Evolutionary conservation across 1,140 invertebrate species (phyloP).

Genomic region (Charaxes varanes): DNA sequence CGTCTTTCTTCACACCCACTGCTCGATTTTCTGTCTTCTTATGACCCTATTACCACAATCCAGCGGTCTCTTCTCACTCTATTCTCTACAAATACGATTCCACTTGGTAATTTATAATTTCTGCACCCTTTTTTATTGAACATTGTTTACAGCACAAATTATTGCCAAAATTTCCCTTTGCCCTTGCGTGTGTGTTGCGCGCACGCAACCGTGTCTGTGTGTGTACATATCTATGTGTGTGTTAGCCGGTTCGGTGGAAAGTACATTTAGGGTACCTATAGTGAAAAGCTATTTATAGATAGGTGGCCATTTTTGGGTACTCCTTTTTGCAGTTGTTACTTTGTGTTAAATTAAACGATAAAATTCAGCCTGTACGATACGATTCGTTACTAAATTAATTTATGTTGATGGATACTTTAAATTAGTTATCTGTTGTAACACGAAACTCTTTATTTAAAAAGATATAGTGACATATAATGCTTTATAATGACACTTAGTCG

Average conservation of each 20-base stretch:
- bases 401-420: too few relatives aligned
- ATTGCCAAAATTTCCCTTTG: conserved; percentile 64
- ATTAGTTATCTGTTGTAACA: too few relatives aligned
- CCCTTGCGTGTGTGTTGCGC: conserved; percentile 38
- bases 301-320: conserved; percentile 18
- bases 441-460: too few relatives aligned
- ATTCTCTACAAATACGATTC: neutral
- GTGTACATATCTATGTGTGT: conserved; percentile 22
- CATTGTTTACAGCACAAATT: conserved; percentile 36
- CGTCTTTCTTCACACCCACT: too few relatives aligned
- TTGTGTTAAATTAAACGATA: conserved; percentile 11
- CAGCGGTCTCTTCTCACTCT: neutral
- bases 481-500: too few relatives aligned
- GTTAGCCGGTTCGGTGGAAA: conserved; percentile 46
- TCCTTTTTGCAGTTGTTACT: conserved; percentile 18
- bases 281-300: conserved; percentile 33
- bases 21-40: too few relatives aligned
- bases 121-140: conserved; percentile 16
- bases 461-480: too few relatives aligned
- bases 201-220: conserved; percentile 16
- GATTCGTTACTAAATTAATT: too few relatives aligned
- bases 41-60: too few relatives aligned
- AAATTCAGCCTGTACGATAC: conserved; percentile 5
- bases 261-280: conserved; percentile 51
- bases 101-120: neutral